Evolutionary conservation across 2,113 vertebrate species (phyloP).

Genomic region (Gadus chalcogrammus): DNA sequence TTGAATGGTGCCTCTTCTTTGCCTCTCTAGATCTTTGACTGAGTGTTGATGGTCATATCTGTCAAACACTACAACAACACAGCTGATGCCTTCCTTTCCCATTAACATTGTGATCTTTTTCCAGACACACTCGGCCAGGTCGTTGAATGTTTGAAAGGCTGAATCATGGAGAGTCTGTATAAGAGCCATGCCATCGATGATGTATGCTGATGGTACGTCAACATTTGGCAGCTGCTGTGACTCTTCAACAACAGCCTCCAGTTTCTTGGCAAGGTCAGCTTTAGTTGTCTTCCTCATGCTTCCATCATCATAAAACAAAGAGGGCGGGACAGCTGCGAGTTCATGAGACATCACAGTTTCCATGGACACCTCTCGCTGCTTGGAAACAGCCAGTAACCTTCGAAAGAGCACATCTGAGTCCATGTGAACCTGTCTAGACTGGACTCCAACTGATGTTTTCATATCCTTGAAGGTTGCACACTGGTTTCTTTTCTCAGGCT

Average conservation of each 20-base stretch:
- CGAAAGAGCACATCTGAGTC: background rate
- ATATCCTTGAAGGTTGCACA: constrained; percentile 4
- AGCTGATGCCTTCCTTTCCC: constrained; percentile 14
- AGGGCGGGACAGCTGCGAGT: constrained; percentile 13
- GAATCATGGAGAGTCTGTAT: background rate
- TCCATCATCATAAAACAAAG: constrained; percentile 25
- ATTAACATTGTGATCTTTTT: constrained; percentile 16
- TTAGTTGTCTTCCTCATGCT: constrained; percentile 25
- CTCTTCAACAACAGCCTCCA: constrained; percentile 11
- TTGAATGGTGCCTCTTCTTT: background rate
- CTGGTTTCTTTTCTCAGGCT: constrained; percentile 16
- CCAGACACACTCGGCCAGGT: constrained; percentile 13
- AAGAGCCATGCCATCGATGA: background rate
- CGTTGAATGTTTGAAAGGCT: constrained; percentile 12
- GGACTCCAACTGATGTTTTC: background rate
- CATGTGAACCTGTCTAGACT: background rate
- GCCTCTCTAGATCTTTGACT: background rate
- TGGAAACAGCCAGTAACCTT: background rate
- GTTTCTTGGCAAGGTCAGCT: constrained; percentile 17
- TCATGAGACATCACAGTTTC: constrained; percentile 13
- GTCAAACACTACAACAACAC: constrained; percentile 12
- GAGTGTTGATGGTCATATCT: background rate
- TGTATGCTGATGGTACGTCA: background rate
- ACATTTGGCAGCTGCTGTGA: constrained; percentile 10
- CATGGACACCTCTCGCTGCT: background rate